Evolutionary conservation across 2,113 vertebrate species (phyloP).

Genomic region (Sinocyclocheilus anophthalmus): DNA sequence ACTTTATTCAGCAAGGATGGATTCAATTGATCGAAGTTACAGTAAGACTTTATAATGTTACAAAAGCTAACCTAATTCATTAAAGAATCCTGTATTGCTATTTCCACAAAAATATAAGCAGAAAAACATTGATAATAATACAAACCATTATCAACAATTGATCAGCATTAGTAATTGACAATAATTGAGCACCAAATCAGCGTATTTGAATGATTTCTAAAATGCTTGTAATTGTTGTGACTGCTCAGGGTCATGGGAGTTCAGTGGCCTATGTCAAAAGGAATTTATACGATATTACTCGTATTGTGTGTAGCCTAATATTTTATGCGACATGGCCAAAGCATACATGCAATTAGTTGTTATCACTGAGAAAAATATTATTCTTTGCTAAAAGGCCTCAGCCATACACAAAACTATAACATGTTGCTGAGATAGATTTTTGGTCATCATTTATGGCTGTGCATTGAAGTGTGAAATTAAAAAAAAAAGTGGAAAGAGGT

Average conservation of each 20-base stretch:
- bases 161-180: too few species aligned
- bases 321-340: neutral
- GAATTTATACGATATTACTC: neutral
- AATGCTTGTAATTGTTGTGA: neutral
- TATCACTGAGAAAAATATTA: slow-evolving; percentile 44
- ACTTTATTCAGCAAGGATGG: too few species aligned
- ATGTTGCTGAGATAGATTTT: slow-evolving; percentile 57
- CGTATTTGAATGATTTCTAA: too few species aligned
- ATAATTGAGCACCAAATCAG: too few species aligned
- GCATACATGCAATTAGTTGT: slow-evolving; percentile 9
- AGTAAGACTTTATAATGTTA: too few species aligned
- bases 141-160: too few species aligned
- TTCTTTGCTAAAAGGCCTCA: slow-evolving; percentile 45
- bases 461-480: slow-evolving; percentile 73
- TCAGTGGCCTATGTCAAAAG: neutral
- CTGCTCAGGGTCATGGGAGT: neutral
- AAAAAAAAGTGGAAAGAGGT: slow-evolving; percentile 59
- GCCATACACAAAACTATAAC: slow-evolving; percentile 29
- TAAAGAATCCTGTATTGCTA: too few species aligned
- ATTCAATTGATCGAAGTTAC: too few species aligned
- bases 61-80: too few species aligned
- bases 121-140: too few species aligned
- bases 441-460: slow-evolving; percentile 68
- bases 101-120: too few species aligned
- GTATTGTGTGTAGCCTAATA: neutral